Base-by-base conservation (phyloP, 2,888 invertebrate species). In the Acanthoscelides obtectus region DNA sequence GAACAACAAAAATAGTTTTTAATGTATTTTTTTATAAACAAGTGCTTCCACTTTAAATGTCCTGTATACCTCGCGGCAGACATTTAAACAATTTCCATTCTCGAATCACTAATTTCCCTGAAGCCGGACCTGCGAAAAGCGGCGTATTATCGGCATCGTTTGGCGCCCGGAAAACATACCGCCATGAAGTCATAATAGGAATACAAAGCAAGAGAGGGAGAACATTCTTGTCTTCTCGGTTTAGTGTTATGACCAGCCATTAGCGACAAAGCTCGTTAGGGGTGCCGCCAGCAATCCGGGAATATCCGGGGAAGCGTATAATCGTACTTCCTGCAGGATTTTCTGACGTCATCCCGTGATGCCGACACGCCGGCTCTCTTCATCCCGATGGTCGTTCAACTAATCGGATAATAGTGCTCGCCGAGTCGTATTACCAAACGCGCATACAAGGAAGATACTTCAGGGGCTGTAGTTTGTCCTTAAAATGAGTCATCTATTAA, bases 231-330 rank as follows among this genome's bases (percentile, higher is more conserved):
- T 64, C 69, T 71, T 69, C 70, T 73, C 74, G 71, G 45, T 74
- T 74, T 74, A 74, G 72, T 72, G 72, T 75, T 76, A 75, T 74
- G 72, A 72, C 68, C 69, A 64, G 71, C 69, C 75, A 73, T 75
- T 76, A 76, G 72, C 72, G 73, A 75, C 74, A 70, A 45, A 45
- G 45, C 45, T 45, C 45, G 45, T 45, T 45, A 45, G 45, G 45
- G 45, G 45, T 45, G 45, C 45, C 45, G 45, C 45, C 45, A 12
- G 45, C 45, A 45, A 45, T 45, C 45, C 45, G 45, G 45, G 45
- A 45, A 45, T 45, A 45, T 45, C 45, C 45, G 45, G 45, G 45
- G 45, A 45, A 45, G 45, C 45, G 45, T 45, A 45, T 45, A 45
- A 45, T 45, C 45, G 45, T 45, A 45, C 45, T 45, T 45, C 45